Evolutionary conservation across 2,113 vertebrate genomes (phyloP), one percentile per base, ranked within the genome.

Genomic region (Acanthochromis polyacanthus): DNA sequence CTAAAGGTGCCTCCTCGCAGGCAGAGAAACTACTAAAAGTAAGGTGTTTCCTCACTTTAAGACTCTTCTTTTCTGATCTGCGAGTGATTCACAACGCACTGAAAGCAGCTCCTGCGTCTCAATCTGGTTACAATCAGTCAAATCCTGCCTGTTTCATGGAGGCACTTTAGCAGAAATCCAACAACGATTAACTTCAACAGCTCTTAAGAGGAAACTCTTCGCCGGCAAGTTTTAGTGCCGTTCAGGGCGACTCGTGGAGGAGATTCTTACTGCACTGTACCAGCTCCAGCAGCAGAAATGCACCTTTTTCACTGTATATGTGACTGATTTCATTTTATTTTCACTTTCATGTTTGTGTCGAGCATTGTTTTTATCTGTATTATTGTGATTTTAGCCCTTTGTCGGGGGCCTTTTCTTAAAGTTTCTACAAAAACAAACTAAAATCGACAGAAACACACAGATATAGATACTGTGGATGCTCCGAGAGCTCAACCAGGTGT

Each of bases 121-220:
- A 25, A 67, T 28, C 11, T 45, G 45, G 28, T 70, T 48, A 63
- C 58, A 62, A 62, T 78, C 67, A 70, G 28, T 63, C 58, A 25
- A n/a, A 78, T 70, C 75, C 58, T 55, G 3, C 10, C 38, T 25
- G n/a, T 48, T 25, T 70, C 38, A 70, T 48, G 22, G 10, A 6
- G 20, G 58, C 38, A 69, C 58, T 68, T 48, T 32, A 5, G 28
- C 30, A 62, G 52, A 70, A 68, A 78, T 62, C 22, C 15, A 36
- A 58, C 40, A 46, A 0, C 56, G 66, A 56, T 63, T 56, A 46
- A 78, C 45, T 70, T 70, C 9, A 55, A 25, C 38, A 10, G 52
- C 6, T 70, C 23, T 20, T n/a, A 45, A 23, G 55, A 46, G 17
- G 6, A 28, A 69, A 20, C 57, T 28, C 16, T 46, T 2, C 1